These are phyloP conservation scores for Spilosoma lubricipeda DNA, from an alignment of 2,888 invertebrate genomes.

Conservation along the genomic window DNA sequence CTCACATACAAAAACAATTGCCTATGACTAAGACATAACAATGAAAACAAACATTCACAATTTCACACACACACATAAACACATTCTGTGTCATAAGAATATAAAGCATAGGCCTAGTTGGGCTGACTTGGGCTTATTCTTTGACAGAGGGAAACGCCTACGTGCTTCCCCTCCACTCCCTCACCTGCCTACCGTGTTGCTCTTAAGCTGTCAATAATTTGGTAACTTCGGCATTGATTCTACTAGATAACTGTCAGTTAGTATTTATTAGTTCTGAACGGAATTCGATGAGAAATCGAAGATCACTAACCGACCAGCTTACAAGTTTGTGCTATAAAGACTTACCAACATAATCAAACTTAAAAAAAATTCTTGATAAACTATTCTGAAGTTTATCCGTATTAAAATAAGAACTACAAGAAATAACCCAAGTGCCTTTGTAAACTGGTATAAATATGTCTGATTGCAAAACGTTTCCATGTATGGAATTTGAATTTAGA, in stretches of 20 bases:
- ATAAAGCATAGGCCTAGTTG: too few species aligned
- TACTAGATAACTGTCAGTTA: neutral
- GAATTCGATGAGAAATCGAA: neutral
- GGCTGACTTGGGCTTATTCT: too few species aligned
- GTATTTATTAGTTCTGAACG: neutral
- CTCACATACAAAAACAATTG: too few species aligned
- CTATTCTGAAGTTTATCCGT: neutral
- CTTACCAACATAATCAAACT: neutral
- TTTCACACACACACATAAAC: too few species aligned
- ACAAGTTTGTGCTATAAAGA: neutral
- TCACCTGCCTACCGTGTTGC: too few species aligned
- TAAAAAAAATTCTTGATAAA: neutral
- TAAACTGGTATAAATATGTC: neutral
- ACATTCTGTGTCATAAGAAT: too few species aligned
- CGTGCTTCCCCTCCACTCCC: too few species aligned
- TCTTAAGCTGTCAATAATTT: too few species aligned
- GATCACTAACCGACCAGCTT: neutral
- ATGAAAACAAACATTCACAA: too few species aligned
- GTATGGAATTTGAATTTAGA: slow-evolving; percentile 24
- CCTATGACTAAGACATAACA: too few species aligned
- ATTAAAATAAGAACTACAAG: neutral
- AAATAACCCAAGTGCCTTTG: neutral
- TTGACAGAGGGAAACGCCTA: too few species aligned
- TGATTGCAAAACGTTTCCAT: slow-evolving; percentile 42
- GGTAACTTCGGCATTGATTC: too few species aligned